These are phyloP conservation scores for Enteromius viviparus DNA, from an alignment of 2,797 vertebrate genomes.

Conservation along the genomic window DNA sequence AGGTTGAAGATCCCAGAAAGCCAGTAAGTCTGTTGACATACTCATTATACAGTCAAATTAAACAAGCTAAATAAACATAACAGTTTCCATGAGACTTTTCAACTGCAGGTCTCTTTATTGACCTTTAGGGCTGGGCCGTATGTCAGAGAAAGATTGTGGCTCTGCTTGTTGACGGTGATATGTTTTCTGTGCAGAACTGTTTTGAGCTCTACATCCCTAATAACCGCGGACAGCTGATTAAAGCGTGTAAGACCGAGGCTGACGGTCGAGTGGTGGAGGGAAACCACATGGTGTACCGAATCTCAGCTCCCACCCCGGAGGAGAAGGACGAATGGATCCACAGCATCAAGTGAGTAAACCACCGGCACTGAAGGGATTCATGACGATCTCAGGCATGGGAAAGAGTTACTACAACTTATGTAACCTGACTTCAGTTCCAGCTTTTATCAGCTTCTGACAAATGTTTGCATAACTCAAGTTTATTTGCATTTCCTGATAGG, in stretches of 20 bases:
- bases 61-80: too few relatives aligned
- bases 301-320: constrained; percentile 90
- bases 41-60: not conserved
- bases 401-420: not conserved
- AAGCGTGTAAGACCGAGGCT: constrained; percentile 88
- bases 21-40: constrained; percentile 75
- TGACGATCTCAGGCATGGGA: not conserved
- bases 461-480: constrained; percentile 13
- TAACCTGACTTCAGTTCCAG: not conserved
- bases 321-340: constrained; percentile 97
- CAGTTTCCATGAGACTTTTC: not conserved
- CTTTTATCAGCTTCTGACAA: not conserved
- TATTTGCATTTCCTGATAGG: constrained; percentile 4
- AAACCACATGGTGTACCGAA: constrained; percentile 90
- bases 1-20: constrained; percentile 94
- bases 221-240: constrained; percentile 95
- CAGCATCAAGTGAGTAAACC: constrained; percentile 85
- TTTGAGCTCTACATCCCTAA: constrained; percentile 95
- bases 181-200: constrained; percentile 82
- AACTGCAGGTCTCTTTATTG: not conserved
- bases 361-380: not conserved
- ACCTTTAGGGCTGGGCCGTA: not conserved
- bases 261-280: constrained; percentile 93
- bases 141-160: not conserved
- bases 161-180: not conserved